Evolutionary conservation across 2,113 vertebrate genomes (phyloP).

Genomic region (Myanophis thanlyinensis): DNA sequence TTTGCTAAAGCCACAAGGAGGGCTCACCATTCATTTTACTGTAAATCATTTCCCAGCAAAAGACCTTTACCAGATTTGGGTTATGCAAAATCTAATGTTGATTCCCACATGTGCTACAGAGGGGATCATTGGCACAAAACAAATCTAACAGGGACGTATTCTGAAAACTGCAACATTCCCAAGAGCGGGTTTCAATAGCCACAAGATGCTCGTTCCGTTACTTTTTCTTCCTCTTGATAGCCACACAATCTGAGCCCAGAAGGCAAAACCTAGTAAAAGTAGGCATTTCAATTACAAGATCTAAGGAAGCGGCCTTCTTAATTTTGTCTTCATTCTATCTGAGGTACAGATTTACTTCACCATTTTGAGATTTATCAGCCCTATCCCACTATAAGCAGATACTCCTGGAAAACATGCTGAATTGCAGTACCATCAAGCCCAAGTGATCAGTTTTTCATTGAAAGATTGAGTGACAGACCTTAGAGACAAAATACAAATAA

Average conservation of each 20-base stretch:
- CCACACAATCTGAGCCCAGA: neutral
- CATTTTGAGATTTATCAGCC: neutral
- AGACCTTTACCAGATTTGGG: constrained; percentile 34
- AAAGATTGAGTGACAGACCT: neutral
- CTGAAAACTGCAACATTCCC: neutral
- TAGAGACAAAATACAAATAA: neutral
- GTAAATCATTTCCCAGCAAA: neutral
- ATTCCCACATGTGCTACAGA: constrained; percentile 45
- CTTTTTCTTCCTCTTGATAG: neutral
- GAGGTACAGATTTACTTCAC: neutral
- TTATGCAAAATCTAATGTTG: constrained; percentile 49
- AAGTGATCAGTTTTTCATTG: neutral
- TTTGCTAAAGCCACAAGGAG: neutral
- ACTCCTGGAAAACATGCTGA: neutral
- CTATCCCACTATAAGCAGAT: neutral
- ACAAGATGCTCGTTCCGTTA: no score
- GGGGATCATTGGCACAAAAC: constrained; percentile 9
- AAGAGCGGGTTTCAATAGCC: neutral
- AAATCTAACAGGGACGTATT: neutral
- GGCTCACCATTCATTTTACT: neutral
- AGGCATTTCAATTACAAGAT: neutral
- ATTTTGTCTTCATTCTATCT: neutral
- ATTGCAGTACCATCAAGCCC: neutral
- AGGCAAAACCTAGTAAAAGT: neutral
- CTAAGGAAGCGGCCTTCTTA: neutral